Evolutionary conservation across 2,888 invertebrate species (phyloP), one percentile per base, ranked within the genome.

Genomic region (Drosophila testacea): DNA sequence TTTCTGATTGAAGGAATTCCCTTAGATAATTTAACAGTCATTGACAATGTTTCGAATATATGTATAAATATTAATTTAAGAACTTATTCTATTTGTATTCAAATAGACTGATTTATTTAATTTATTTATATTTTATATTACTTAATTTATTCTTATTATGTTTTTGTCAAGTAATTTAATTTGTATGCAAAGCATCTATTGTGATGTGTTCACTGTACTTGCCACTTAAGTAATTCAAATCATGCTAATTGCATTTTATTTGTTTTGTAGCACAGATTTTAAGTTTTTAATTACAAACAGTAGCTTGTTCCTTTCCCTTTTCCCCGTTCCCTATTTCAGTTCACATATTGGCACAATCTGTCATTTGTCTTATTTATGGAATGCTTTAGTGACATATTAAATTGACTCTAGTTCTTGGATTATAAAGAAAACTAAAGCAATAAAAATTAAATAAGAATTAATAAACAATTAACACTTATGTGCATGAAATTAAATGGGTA

Each of bases 181-280:
- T 22, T 22, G 22, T 22, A 22, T 3, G 0, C 22, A 22, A 22
- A 22, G 22, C 2, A 22, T 22, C 32, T 32, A 6, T 32, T 32
- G 13, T 41, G 44, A 10, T 16, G 46, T 41, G 34, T 61, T 56
- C 50, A 71, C 81, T 83, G 85, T 88, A 74, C 52, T 57, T 77
- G 74, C 71, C 81, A 88, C 88, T 91, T 92, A 91, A 90, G 91
- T 91, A 91, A 92, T 92, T 92, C 91, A 92, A 91, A 92, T 91
- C 91, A 90, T 84, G 90, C 91, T 92, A 92, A 92, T 92, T 92
- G 92, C 91, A 91, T 91, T 91, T 92, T 92, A 91, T 92, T 92
- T 92, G 91, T 89, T 91, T 90, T 75, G 73, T 80, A 81, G 82
- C 82, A 81, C 81, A 89, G 85, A 91, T 86, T 83, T 83, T 70